Percentiles rank a stretch among this genome's conserved stretches.
phyloP scores from a whole-genome alignment of 2,888 invertebrate species.

The Griposia aprilina region DNA sequence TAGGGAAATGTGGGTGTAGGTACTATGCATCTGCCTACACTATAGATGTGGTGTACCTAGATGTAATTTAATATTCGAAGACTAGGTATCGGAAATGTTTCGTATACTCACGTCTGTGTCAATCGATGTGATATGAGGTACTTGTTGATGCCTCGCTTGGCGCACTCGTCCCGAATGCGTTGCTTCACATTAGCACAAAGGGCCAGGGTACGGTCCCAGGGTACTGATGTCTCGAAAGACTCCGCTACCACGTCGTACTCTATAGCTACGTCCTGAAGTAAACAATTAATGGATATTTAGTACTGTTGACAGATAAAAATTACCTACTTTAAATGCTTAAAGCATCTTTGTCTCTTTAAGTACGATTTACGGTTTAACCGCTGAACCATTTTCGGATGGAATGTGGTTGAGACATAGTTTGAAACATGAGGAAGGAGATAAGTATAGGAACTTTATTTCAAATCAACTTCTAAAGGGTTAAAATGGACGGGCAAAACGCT shows the following conservation, averaged over 20 bases:
- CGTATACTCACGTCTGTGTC: conserved; percentile 94
- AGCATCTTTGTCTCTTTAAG: too few species aligned
- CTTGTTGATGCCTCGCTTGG: conserved; percentile 89
- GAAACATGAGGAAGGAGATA: too few species aligned
- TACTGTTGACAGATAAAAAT: not conserved
- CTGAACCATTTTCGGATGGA: too few species aligned
- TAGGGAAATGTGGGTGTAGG: not conserved
- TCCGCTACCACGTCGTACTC: conserved; percentile 97
- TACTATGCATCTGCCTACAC: not conserved
- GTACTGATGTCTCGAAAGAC: conserved; percentile 99
- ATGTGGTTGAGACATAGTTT: too few species aligned
- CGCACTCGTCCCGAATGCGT: conserved; percentile 92
- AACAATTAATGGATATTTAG: not conserved
- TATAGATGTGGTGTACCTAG: not conserved
- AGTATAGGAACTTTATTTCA: too few species aligned
- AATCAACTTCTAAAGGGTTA: too few species aligned
- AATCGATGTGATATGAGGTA: conserved; percentile 95
- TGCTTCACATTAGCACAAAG: conserved; percentile 97
- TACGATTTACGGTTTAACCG: too few species aligned
- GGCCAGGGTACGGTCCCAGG: conserved; percentile 97
- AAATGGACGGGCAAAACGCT: too few species aligned
- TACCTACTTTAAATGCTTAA: too few species aligned
- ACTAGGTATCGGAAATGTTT: not conserved
- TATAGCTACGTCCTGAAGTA: conserved; percentile 95
- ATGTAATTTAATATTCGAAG: not conserved